Evolutionary conservation across 2,888 invertebrate species (phyloP).

Genomic region (Monoplex corrugatus): DNA sequence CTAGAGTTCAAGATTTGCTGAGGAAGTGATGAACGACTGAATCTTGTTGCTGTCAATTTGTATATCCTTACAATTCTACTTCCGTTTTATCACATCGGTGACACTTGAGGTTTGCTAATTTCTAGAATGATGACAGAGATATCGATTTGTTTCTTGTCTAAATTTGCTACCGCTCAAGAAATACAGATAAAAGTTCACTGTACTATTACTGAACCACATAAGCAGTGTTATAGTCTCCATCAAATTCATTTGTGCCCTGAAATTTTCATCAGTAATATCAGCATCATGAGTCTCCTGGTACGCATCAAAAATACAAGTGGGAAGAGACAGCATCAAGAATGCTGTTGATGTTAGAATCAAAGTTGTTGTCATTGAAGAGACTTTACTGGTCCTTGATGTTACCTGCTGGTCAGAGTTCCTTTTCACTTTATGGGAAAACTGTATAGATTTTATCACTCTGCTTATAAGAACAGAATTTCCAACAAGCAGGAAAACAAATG

Average conservation of each 20-base stretch:
- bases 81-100: too few relatives aligned
- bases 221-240: not conserved
- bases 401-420: not conserved
- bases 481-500: not conserved
- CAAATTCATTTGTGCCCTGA: not conserved
- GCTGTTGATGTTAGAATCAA: not conserved
- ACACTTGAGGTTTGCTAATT: too few relatives aligned
- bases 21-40: too few relatives aligned
- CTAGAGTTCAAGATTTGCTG: too few relatives aligned
- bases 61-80: too few relatives aligned
- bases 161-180: not conserved
- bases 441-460: not conserved
- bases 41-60: too few relatives aligned
- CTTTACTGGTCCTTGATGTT: not conserved
- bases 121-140: not conserved
- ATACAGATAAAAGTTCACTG: not conserved
- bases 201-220: not conserved
- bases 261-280: not conserved
- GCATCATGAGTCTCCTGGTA: not conserved
- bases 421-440: not conserved
- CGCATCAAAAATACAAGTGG: not conserved
- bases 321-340: not conserved
- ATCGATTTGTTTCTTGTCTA: not conserved
- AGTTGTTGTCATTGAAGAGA: not conserved
- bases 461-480: not conserved